Percentiles rank a stretch among this genome's conserved stretches.
Evolutionary conservation across 2,888 invertebrate genomes (phyloP).

Genomic region (Acleris emargana): DNA sequence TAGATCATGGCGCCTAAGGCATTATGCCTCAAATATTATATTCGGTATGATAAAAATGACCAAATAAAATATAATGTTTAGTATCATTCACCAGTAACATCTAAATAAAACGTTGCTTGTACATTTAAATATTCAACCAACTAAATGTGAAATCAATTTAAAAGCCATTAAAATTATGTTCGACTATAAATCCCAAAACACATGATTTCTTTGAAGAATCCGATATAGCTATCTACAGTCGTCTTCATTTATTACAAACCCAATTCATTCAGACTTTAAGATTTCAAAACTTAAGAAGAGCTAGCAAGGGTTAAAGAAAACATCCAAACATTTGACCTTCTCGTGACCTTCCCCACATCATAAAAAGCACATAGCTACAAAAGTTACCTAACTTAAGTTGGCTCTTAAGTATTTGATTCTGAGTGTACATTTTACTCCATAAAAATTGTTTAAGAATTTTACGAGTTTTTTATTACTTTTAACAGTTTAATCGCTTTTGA

Average conservation of each 20-base stretch:
- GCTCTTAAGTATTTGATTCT: background rate
- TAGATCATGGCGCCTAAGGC: no score
- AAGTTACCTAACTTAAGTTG: background rate
- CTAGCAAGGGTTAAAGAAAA: no score
- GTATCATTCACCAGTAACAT: background rate
- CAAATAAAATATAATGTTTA: no score
- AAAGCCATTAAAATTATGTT: constrained; percentile 20
- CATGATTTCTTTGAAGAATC: constrained; percentile 23
- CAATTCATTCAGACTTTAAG: background rate
- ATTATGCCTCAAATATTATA: no score
- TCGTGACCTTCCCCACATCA: no score
- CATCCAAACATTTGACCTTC: no score
- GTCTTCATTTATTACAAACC: background rate
- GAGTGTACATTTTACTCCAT: constrained; percentile 11
- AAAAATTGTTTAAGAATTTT: constrained; percentile 32
- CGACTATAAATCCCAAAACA: constrained; percentile 15
- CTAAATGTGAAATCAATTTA: constrained; percentile 15
- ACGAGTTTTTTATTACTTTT: constrained; percentile 28
- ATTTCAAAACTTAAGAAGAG: no score
- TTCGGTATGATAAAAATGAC: no score
- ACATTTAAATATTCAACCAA: background rate
- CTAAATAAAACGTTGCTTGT: background rate
- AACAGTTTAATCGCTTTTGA: constrained; percentile 23
- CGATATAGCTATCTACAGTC: constrained; percentile 9
- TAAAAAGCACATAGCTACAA: no score